A percentile compares a stretch with the other conserved stretches of the same genome.
Conservation (phyloP, 2,888 invertebrate species). For the Myopa testacea region DNA sequence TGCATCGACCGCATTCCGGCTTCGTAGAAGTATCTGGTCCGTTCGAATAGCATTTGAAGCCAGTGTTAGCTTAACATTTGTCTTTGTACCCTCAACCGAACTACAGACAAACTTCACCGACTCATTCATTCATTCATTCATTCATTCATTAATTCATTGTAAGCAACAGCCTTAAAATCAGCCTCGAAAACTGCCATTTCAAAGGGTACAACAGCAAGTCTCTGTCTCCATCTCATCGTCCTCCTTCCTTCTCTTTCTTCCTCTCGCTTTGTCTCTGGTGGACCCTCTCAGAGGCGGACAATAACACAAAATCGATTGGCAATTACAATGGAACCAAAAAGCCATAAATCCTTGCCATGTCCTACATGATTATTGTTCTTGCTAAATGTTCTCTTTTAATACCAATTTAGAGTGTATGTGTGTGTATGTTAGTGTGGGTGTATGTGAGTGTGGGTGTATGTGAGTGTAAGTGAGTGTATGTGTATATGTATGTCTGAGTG, state of each 20-base stretch:
- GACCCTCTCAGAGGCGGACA: conserved; percentile 35
- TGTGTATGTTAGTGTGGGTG: background rate
- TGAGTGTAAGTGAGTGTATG: background rate
- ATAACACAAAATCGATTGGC: conserved; percentile 54
- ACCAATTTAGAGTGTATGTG: conserved; percentile 43
- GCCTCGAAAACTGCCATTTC: background rate
- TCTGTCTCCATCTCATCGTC: background rate
- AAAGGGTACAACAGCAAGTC: background rate
- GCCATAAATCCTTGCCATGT: conserved; percentile 53
- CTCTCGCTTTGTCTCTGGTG: background rate
- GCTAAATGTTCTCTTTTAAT: conserved; percentile 52
- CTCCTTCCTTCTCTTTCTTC: background rate
- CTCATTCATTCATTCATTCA: conserved; percentile 18
- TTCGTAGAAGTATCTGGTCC: no score
- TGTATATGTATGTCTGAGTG: no score
- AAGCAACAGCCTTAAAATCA: conserved; percentile 27
- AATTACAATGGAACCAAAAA: conserved; percentile 55
- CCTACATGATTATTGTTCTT: conserved; percentile 51
- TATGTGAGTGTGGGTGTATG: conserved; percentile 11
- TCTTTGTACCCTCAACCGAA: conserved; percentile 3
- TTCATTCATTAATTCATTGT: conserved; percentile 13
- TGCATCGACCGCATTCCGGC: background rate
- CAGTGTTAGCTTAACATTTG: background rate
- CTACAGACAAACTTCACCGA: background rate
- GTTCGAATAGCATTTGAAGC: background rate